These are phyloP conservation scores for Hirtodrosophila duncani DNA, from an alignment of 2,888 invertebrate genomes.

Conservation along the genomic window DNA sequence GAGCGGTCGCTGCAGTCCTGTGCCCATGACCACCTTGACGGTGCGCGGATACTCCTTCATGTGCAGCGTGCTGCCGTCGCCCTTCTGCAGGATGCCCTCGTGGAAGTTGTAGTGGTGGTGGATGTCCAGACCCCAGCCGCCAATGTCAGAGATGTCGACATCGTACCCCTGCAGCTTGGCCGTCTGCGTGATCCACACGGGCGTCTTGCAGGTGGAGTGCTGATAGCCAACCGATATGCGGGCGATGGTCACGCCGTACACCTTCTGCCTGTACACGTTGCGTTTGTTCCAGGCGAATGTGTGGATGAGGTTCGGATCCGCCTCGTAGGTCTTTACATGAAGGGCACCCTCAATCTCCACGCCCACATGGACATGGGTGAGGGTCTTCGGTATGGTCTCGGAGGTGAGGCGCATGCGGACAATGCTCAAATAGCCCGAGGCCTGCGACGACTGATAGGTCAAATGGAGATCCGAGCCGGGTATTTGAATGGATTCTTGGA, in stretches of 20 bases:
- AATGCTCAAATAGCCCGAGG: constrained; percentile 95
- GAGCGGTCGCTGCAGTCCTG: constrained; percentile 90
- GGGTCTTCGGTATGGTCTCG: constrained; percentile 86
- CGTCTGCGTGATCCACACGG: constrained; percentile 97
- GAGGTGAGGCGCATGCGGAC: constrained; percentile 93
- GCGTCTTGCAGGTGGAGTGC: constrained; percentile 89
- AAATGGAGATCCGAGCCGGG: constrained; percentile 95
- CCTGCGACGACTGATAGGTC: constrained; percentile 96
- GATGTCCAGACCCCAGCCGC: constrained; percentile 98
- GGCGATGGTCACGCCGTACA: constrained; percentile 92
- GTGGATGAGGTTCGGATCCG: constrained; percentile 95
- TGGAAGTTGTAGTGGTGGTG: constrained; percentile 99
- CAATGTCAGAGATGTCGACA: constrained; percentile 97
- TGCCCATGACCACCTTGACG: constrained; percentile 95
- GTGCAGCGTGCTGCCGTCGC: constrained; percentile 96
- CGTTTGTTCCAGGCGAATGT: constrained; percentile 99
- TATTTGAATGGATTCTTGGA: constrained; percentile 96
- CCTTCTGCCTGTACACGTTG: constrained; percentile 98
- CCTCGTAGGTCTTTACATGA: constrained; percentile 95
- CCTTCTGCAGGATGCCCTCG: constrained; percentile 98
- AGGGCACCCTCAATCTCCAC: constrained; percentile 95
- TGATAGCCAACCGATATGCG: constrained; percentile 96
- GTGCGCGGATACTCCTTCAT: constrained; percentile 94
- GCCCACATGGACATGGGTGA: constrained; percentile 93
- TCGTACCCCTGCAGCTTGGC: constrained; percentile 96